Base-by-base conservation (phyloP, 2,888 invertebrate species). In the Ophion obscuratus region DNA sequence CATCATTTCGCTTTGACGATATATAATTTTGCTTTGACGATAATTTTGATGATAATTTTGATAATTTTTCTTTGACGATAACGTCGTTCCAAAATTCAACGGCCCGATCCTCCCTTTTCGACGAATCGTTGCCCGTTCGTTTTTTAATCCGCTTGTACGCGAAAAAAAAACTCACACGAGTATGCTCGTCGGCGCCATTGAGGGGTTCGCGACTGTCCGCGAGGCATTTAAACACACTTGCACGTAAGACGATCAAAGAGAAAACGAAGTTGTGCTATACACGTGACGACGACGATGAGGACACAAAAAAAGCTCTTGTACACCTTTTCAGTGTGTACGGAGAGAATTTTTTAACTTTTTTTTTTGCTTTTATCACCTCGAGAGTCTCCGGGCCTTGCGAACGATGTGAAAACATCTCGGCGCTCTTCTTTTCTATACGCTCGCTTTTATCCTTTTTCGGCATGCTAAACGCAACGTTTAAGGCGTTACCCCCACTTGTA, bases 241-340 rank as follows among this genome's bases (percentile, higher is more conserved):
- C 81, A 57, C 20, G 44, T 67, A 76, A 76, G 76, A 71, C 36
- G 77, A 76, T 84, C 84, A 84, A 84, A 84, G 77, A 20, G 66
- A 53, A 77, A 71, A 80, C 67, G 83, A 61, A 14, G 47, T n/a
- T 14, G 7, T 57, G 1, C 31, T 66, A 53, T 5, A 17, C 53
- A 53, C 4, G 14, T 14, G 17, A 53, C 7, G n/a, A 59, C 20
- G 36, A 57, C 71, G 59, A 44, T 59, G 27, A 31, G 27, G 40
- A 20, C 20, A 64, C 59, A 71, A 76, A 64, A 76, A 81, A 76
- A 73, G 77, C 73, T 5, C 61, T 59, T 40, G 36, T 66, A 64
- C 59, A 20, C 10, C 31, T 36, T 67, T 80, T 57, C 66, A 31
- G 5, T 17, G 67, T 24, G 66, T 76, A 62, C 73, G 62, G 40